A percentile compares a stretch with the other conserved stretches of the same genome.
phyloP scores from a whole-genome alignment of 2,888 invertebrate species.

The Rugalucina vietnamica region DNA sequence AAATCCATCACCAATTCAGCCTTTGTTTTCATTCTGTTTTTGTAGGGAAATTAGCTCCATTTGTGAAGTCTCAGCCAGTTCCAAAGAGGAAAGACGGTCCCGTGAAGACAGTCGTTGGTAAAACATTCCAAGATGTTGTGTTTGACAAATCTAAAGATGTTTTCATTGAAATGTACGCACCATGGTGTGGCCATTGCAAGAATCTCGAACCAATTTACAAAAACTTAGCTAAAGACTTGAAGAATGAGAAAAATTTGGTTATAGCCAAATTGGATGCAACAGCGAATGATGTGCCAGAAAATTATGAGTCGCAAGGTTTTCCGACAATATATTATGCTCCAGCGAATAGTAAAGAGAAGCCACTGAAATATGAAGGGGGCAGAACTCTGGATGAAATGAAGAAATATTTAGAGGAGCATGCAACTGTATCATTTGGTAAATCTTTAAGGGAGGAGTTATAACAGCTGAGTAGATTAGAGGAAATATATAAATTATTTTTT shows the following conservation, averaged over 20 bases:
- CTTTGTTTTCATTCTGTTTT: too few relatives aligned
- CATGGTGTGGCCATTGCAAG: conserved; percentile 87
- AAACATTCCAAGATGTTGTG: conserved; percentile 85
- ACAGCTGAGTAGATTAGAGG: conserved; percentile 1
- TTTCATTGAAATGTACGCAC: conserved; percentile 86
- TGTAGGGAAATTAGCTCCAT: conserved; percentile 84
- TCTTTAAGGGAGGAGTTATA: conserved; percentile 76
- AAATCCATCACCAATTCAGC: too few relatives aligned
- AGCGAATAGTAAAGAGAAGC: conserved; percentile 80
- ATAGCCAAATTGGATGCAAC: conserved; percentile 84
- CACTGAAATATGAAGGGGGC: conserved; percentile 82
- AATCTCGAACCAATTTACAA: conserved; percentile 85
- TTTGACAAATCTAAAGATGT: conserved; percentile 85
- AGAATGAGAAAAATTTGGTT: conserved; percentile 79
- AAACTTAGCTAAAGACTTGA: conserved; percentile 82
- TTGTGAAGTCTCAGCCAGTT: conserved; percentile 85
- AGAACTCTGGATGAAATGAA: conserved; percentile 80
- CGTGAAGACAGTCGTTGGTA: conserved; percentile 85
- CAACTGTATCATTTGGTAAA: conserved; percentile 74
- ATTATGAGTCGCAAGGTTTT: conserved; percentile 83
- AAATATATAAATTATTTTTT: neutral
- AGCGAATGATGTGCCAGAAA: conserved; percentile 85
- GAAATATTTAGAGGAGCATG: conserved; percentile 80
- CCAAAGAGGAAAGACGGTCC: conserved; percentile 85
- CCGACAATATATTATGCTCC: conserved; percentile 85